Conservation (phyloP, 2,797 vertebrate genomes). For the Lithobates sylvaticus region DNA sequence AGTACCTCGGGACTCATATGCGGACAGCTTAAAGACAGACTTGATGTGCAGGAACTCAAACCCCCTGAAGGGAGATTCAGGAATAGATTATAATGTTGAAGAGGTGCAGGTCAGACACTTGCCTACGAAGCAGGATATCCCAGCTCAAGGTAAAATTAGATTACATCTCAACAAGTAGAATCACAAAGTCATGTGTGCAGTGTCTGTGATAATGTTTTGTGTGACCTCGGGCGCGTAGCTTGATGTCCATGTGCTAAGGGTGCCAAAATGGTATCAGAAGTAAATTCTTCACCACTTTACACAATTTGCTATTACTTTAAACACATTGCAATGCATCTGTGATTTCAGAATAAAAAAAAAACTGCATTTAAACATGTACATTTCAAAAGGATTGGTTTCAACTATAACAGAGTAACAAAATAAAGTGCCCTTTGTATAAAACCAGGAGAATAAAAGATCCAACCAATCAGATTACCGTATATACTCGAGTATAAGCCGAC, state of each 20-base stretch:
- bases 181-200: constrained; percentile 56
- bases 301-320: constrained; percentile 12
- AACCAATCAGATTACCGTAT: too few relatives aligned
- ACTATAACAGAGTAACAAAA: too few relatives aligned
- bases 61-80: constrained; percentile 53
- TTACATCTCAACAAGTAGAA: constrained; percentile 59
- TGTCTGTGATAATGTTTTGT: constrained; percentile 46
- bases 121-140: constrained; percentile 61
- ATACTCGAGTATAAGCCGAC: too few relatives aligned
- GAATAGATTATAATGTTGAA: constrained; percentile 58
- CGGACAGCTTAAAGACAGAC: constrained; percentile 58
- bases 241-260: constrained; percentile 25
- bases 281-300: constrained; percentile 22
- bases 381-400: too few relatives aligned
- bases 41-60: constrained; percentile 60
- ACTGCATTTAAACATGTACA: too few relatives aligned
- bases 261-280: constrained; percentile 18
- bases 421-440: too few relatives aligned
- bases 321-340: background rate
- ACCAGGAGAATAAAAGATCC: too few relatives aligned
- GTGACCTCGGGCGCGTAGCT: constrained; percentile 41
- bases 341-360: too few relatives aligned
- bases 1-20: constrained; percentile 48
- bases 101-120: constrained; percentile 61
- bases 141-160: constrained; percentile 60